A percentile compares a stretch with the other conserved stretches of the same genome.
phyloP scores from a whole-genome alignment of 2,888 invertebrate genomes.

The Plagiodera versicolora region DNA sequence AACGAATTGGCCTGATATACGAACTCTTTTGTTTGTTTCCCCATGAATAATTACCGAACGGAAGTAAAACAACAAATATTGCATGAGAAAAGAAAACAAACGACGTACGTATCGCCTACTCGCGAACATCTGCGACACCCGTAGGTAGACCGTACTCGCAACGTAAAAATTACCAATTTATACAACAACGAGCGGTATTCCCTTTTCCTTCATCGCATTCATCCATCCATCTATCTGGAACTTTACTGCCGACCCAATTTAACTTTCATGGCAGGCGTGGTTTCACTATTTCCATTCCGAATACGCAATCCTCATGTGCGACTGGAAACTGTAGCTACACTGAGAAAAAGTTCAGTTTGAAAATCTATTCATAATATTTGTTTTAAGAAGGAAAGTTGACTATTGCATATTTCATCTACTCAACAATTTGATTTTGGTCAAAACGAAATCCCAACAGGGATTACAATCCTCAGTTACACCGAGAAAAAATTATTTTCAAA shows the following conservation, averaged over 20 bases:
- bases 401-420: too few relatives aligned
- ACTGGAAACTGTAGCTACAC: background rate
- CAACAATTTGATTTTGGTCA: too few relatives aligned
- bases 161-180: background rate
- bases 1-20: background rate
- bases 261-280: constrained; percentile 14
- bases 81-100: background rate
- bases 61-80: background rate
- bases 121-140: background rate
- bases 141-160: background rate
- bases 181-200: background rate
- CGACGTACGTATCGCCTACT: background rate
- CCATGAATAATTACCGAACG: background rate
- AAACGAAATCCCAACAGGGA: too few relatives aligned
- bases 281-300: constrained; percentile 6
- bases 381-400: too few relatives aligned
- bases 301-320: constrained; percentile 1
- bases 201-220: constrained; percentile 4
- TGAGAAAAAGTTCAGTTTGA: background rate
- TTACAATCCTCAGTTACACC: too few relatives aligned
- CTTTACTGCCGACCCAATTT: constrained; percentile 18
- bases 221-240: constrained; percentile 11
- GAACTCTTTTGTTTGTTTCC: background rate
- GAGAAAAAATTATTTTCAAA: too few relatives aligned
- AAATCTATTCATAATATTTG: too few relatives aligned